Percentiles rank a stretch among this genome's conserved stretches.
Evolutionary conservation across 2,888 invertebrate species (phyloP).

Genomic region (Diloba caeruleocephala): DNA sequence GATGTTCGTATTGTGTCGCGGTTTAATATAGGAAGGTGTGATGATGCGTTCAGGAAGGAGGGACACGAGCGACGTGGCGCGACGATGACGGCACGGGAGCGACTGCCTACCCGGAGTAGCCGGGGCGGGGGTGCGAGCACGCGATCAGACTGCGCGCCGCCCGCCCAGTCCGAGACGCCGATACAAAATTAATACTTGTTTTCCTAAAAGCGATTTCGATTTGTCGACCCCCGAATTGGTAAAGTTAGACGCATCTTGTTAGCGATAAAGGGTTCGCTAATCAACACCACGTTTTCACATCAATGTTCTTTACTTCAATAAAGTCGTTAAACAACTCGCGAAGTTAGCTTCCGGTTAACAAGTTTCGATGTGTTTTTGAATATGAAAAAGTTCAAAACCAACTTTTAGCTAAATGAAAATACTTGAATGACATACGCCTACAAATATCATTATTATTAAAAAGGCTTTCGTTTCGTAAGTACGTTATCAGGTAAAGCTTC

Average conservation of each 20-base stretch:
- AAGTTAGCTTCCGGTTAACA: conserved; percentile 37
- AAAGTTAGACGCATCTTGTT: conserved; percentile 87
- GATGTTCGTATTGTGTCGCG: conserved; percentile 64
- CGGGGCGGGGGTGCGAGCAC: conserved; percentile 74
- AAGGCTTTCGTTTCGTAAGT: conserved; percentile 6
- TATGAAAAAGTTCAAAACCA: conserved; percentile 24
- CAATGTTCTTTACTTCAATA: conserved; percentile 61
- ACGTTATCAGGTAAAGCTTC: conserved; percentile 7
- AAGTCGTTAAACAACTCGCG: conserved; percentile 55
- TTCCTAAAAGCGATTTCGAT: conserved; percentile 88
- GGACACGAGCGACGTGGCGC: conserved; percentile 67
- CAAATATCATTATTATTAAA: conserved; percentile 9
- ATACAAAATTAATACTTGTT: conserved; percentile 89
- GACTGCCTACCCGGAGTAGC: conserved; percentile 65
- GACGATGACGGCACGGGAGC: conserved; percentile 71
- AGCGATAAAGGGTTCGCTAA: conserved; percentile 85
- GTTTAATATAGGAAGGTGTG: conserved; percentile 69
- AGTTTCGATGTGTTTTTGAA: conserved; percentile 28
- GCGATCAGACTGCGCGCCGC: conserved; percentile 79
- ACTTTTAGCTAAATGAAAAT: conserved; percentile 20
- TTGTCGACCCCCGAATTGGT: conserved; percentile 85
- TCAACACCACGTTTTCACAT: conserved; percentile 71
- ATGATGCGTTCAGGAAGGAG: conserved; percentile 49
- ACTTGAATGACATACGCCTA: conserved; percentile 4
- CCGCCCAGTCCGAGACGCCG: conserved; percentile 74